Percentiles rank a stretch among this genome's conserved stretches.
Conservation (phyloP, 1,140 invertebrate genomes). For the Anthonomus grandis region DNA sequence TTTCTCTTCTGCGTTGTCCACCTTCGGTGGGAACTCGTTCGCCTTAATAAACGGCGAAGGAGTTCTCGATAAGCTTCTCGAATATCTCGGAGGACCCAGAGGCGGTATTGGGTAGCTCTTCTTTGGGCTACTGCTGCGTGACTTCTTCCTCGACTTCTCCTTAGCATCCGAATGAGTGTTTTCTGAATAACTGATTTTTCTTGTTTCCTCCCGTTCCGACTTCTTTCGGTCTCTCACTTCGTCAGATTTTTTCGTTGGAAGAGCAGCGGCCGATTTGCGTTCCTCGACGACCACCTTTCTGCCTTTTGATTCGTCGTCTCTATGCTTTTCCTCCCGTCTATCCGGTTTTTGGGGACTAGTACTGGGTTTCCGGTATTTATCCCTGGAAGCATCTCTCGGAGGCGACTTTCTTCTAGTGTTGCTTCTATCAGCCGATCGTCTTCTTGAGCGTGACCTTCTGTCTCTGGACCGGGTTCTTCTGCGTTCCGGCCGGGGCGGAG, state of each 20-base stretch:
- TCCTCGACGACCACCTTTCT: constrained; percentile 22
- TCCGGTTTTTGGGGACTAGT: constrained; percentile 35
- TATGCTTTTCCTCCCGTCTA: no score
- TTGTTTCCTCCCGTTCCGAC: constrained; percentile 28
- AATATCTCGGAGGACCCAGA: constrained; percentile 52
- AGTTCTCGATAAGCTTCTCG: constrained; percentile 70
- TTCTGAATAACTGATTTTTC: constrained; percentile 33
- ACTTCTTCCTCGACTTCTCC: constrained; percentile 39
- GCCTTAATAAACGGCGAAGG: constrained; percentile 77
- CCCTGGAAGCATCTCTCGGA: constrained; percentile 32
- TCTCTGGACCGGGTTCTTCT: constrained; percentile 38
- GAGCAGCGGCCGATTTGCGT: constrained; percentile 34
- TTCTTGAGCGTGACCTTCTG: constrained; percentile 40
- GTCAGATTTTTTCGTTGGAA: constrained; percentile 38
- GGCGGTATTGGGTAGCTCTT: constrained; percentile 41
- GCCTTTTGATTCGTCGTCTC: constrained; percentile 26
- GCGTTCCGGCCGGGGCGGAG: constrained; percentile 28
- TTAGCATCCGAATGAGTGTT: constrained; percentile 20
- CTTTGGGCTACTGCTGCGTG: constrained; percentile 42
- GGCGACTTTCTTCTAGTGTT: constrained; percentile 38
- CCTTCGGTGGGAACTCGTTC: constrained; percentile 62
- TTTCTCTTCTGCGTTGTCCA: constrained; percentile 49
- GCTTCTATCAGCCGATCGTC: constrained; percentile 38
- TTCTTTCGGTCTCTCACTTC: constrained; percentile 35
- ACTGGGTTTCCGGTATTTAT: constrained; percentile 33